Evolutionary conservation across 2,888 invertebrate species (phyloP).

Genomic region (Caenorhabditis parvicauda): DNA sequence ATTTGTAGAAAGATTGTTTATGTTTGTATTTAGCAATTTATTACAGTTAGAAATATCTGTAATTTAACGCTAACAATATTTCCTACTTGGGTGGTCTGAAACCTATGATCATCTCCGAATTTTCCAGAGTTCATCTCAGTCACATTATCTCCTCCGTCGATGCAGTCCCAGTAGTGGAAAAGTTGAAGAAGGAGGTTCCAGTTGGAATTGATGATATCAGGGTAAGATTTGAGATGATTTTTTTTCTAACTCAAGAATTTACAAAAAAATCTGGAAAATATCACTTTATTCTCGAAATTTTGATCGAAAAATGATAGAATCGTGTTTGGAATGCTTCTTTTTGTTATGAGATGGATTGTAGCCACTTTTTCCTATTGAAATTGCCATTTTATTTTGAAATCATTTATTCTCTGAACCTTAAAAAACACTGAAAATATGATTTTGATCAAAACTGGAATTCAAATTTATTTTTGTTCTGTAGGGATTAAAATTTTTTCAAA

Average conservation of each 20-base stretch:
- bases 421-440: no score
- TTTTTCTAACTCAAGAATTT: no score
- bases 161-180: slow-evolving; percentile 72
- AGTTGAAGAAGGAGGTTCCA: slow-evolving; percentile 70
- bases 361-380: no score
- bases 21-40: neutral
- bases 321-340: neutral
- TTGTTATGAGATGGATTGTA: no score
- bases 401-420: no score
- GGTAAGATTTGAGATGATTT: slow-evolving; percentile 12
- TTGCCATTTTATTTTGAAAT: no score
- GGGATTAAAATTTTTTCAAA: no score
- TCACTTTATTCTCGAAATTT: neutral
- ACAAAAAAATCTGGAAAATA: neutral
- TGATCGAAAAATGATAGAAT: neutral
- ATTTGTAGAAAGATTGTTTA: neutral
- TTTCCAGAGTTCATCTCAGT: slow-evolving; percentile 63
- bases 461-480: no score
- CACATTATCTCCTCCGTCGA: slow-evolving; percentile 76
- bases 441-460: no score
- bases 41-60: neutral
- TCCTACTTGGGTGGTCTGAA: no score
- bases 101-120: no score
- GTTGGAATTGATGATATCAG: slow-evolving; percentile 68
- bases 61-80: neutral